Evolutionary conservation across 53 echinoderm and acorn worm species (phyloP).

Genomic region (Echinarachnius parma): DNA sequence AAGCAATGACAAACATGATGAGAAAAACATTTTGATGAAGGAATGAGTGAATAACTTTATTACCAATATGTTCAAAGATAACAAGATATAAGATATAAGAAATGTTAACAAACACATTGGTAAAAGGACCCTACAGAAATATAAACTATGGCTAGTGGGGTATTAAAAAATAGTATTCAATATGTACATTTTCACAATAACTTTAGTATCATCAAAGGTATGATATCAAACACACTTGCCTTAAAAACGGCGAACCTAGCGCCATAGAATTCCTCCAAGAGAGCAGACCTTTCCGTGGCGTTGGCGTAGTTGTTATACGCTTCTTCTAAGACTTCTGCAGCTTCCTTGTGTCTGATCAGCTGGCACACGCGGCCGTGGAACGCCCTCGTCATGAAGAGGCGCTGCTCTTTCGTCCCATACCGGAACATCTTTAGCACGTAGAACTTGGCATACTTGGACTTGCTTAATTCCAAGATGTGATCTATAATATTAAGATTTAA

Average conservation of each 20-base stretch:
- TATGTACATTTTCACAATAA: background rate
- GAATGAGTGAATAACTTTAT: no score
- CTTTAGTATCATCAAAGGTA: background rate
- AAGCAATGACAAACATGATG: no score
- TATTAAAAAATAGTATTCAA: no score
- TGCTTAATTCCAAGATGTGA: slow-evolving; percentile 64
- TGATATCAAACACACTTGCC: no score
- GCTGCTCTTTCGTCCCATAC: slow-evolving; percentile 82
- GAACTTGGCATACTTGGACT: slow-evolving; percentile 92
- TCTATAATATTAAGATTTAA: slow-evolving; percentile 32
- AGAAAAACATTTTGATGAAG: no score
- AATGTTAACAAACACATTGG: no score
- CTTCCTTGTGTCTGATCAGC: slow-evolving; percentile 73
- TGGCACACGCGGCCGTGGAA: slow-evolving; percentile 87
- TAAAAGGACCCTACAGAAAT: no score
- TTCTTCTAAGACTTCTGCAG: slow-evolving; percentile 88
- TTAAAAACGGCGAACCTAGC: slow-evolving; percentile 91
- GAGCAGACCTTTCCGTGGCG: slow-evolving; percentile 78
- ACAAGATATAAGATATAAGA: no score
- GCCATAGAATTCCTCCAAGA: slow-evolving; percentile 96
- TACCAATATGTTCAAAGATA: no score
- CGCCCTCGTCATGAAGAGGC: slow-evolving; percentile 62
- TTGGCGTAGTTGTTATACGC: slow-evolving; percentile 96
- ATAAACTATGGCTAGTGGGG: no score
- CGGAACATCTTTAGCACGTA: slow-evolving; percentile 91